Percentiles rank a stretch among this genome's conserved stretches.
Conservation (phyloP, 2,888 invertebrate genomes). For the Sphaerophoria rueppellii region DNA sequence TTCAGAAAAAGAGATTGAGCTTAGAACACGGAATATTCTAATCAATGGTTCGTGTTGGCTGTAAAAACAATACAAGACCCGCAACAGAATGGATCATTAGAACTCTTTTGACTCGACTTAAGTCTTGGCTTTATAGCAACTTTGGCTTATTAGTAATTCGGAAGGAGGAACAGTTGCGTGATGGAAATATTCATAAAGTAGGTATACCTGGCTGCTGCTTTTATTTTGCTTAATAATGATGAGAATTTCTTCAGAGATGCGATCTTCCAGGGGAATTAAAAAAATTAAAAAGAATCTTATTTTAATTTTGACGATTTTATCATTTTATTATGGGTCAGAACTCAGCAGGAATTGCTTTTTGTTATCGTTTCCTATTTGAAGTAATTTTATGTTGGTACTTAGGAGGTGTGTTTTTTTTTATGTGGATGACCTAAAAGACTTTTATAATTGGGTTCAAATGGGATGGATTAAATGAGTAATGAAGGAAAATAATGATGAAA, state of each 20-base stretch:
- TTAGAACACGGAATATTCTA: conserved; percentile 15
- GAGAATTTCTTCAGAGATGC: conserved; percentile 9
- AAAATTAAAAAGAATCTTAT: not conserved
- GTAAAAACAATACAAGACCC: not conserved
- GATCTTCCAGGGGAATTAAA: not conserved
- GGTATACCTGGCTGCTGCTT: not conserved
- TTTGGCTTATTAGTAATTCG: conserved; percentile 12
- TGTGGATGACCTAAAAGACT: no score
- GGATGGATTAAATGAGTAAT: no score
- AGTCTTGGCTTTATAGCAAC: not conserved
- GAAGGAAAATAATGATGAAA: no score
- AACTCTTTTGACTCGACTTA: conserved; percentile 20
- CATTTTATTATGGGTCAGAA: conserved; percentile 9
- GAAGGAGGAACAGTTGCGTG: conserved; percentile 16
- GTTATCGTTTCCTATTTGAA: no score
- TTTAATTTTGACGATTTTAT: conserved; percentile 10
- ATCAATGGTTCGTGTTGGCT: conserved; percentile 28
- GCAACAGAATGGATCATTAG: conserved; percentile 29
- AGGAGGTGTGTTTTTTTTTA: no score
- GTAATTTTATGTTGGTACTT: no score
- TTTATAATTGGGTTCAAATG: no score
- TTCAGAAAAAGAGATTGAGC: not conserved
- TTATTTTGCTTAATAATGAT: conserved; percentile 8
- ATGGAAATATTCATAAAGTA: not conserved
- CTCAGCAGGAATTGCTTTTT: not conserved